A percentile compares a stretch with the other conserved stretches of the same genome.
These are phyloP conservation scores for Dasypus novemcinctus DNA, from an alignment of 2,113 vertebrate species.

Conservation along the genomic window DNA sequence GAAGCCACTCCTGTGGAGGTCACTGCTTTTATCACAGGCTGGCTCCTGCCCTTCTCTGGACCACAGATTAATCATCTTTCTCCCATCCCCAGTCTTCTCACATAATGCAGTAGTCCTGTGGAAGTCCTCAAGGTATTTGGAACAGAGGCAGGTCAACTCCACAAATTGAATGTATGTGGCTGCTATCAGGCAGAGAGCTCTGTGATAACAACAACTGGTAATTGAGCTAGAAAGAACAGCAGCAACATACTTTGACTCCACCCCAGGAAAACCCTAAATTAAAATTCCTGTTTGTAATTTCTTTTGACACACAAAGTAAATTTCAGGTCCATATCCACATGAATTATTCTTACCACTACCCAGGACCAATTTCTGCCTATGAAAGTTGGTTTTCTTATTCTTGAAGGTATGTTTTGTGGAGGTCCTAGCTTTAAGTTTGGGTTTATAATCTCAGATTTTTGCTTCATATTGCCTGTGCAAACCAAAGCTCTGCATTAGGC, in stretches of 20 bases:
- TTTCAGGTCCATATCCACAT: neutral
- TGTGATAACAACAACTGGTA: neutral
- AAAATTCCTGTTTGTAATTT: neutral
- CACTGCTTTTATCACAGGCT: neutral
- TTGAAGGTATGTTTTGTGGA: neutral
- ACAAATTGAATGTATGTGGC: neutral
- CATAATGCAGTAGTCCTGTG: neutral
- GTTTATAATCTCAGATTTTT: neutral
- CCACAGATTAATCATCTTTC: neutral
- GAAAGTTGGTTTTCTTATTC: neutral
- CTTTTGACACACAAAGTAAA: neutral
- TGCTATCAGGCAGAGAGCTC: neutral
- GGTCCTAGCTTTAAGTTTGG: neutral
- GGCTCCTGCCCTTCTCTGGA: neutral
- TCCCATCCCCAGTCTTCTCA: neutral
- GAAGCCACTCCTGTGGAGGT: neutral
- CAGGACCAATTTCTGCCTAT: neutral
- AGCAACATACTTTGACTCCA: neutral
- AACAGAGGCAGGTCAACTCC: neutral
- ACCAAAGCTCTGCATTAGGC: neutral
- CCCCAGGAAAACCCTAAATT: neutral
- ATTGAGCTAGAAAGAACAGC: neutral
- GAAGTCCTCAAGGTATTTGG: neutral
- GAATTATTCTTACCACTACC: neutral
- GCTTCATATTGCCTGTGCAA: neutral